Percentiles rank a stretch among this genome's conserved stretches.
Evolutionary conservation across 2,888 invertebrate species (phyloP).

Genomic region (Heliconius charithonia): DNA sequence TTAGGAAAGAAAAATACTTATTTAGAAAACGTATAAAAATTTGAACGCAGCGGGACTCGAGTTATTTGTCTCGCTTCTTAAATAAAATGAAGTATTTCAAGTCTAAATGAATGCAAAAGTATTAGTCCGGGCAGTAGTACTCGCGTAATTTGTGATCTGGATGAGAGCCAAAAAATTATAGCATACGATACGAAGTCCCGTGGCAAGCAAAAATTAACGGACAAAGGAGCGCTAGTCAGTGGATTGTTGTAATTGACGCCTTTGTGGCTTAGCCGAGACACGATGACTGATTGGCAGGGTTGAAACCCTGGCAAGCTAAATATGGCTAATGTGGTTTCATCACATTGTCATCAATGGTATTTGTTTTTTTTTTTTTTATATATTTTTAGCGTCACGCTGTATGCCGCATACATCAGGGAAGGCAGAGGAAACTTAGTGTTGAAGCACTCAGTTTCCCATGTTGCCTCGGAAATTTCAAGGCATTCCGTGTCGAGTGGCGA

Average conservation of each 20-base stretch:
- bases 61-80: no score
- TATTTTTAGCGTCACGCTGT: no score
- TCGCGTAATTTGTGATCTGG: constrained; percentile 30
- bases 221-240: background rate
- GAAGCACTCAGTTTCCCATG: no score
- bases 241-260: constrained; percentile 17
- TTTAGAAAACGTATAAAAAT: no score
- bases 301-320: no score
- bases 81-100: background rate
- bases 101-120: constrained; percentile 6
- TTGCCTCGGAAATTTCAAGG: no score
- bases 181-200: constrained; percentile 4
- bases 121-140: constrained; percentile 20
- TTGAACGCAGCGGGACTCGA: no score
- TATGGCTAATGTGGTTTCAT: background rate
- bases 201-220: constrained; percentile 1
- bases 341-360: background rate
- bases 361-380: no score
- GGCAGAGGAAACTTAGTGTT: no score
- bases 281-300: background rate
- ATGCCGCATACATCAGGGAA: no score
- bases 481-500: no score
- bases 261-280: background rate
- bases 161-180: constrained; percentile 31
- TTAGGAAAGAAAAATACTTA: no score